Evolutionary conservation across 2,797 vertebrate genomes (phyloP), one percentile per base, ranked within the genome.

Genomic region (Clarias pachynema): DNA sequence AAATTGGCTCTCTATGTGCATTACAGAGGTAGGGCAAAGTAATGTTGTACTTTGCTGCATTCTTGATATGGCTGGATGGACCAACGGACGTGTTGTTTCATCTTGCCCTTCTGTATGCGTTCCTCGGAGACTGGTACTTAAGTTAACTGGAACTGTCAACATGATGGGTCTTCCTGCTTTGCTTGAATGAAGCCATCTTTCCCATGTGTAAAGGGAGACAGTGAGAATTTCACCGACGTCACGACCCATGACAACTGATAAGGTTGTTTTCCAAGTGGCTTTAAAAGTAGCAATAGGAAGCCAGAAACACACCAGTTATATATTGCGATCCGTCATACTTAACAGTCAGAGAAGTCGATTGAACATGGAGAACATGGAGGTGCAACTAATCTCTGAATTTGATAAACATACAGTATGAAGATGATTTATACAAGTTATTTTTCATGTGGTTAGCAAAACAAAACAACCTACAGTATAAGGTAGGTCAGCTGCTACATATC

Each of bases 51-150:
- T 81, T 72, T 15, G 31, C 65, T 37, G 31, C 63, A 73, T 60
- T 29, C 74, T 29, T 81, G 77, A 72, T 86, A 79, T 7, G 77
- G 65, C 81, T 83, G 69, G 37, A 73, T 75, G 73, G 82, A 74
- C 73, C 22, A 57, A n/a, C 34, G 24, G 70, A 77, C 68, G 62
- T 84, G 49, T 84, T 87, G 86, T 81, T 69, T 86, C 78, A 75
- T 85, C 59, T 57, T 62, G 20, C 40, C 31, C 49, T 85, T 29
- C 83, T 65, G 29, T 84, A 72, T 69, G 84, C 62, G 31, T 37
- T 53, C 14, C 26, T 31, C 79, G 34, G 16, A 53, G 63, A 73
- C 81, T 63, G 57, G 73, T 68, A 72, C 4, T 77, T 31, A 24
- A 22, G 73, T 44, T 82, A 73, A 56, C 72, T 78, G 59, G 79